These are phyloP conservation scores for Paramisgurnus dabryanus DNA, from an alignment of 2,113 vertebrate genomes.

Conservation along the genomic window DNA sequence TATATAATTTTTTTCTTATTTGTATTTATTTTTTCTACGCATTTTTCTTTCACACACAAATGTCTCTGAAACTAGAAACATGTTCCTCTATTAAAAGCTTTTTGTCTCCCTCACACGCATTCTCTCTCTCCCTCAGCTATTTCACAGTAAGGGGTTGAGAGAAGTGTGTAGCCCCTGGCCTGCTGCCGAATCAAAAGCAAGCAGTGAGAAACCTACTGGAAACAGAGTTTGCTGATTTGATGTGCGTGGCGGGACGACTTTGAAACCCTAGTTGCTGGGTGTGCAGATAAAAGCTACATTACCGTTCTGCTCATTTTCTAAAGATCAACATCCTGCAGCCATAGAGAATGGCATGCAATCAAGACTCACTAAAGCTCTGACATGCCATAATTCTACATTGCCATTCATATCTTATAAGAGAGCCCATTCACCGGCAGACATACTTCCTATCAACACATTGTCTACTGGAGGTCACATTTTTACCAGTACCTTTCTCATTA, in stretches of 20 bases:
- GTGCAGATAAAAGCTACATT: conserved; percentile 57
- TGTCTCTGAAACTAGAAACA: neutral
- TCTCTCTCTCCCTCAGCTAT: conserved; percentile 30
- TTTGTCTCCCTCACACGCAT: neutral
- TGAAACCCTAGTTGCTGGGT: conserved; percentile 47
- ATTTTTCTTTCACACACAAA: neutral
- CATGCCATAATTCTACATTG: conserved; percentile 24
- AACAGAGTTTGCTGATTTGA: conserved; percentile 47
- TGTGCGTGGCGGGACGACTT: conserved; percentile 46
- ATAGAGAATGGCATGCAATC: conserved; percentile 48
- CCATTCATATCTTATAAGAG: conserved; percentile 16
- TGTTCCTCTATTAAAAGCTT: neutral
- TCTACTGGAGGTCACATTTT: neutral
- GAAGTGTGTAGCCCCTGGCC: conserved; percentile 32
- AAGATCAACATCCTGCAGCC: conserved; percentile 56
- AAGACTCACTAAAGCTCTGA: conserved; percentile 21
- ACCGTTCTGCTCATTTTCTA: conserved; percentile 51
- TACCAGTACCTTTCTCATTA: neutral
- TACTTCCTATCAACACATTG: neutral
- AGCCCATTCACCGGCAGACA: neutral
- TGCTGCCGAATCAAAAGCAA: conserved; percentile 46
- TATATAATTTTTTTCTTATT: neutral
- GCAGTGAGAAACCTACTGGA: conserved; percentile 41
- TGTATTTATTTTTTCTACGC: neutral
- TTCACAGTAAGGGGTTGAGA: conserved; percentile 39